phyloP scores from a whole-genome alignment of 2,113 vertebrate genomes.

The cat (Felis catus) region F.catus_Fca126_mat1.0 CM031421.1:3470001-3470500 shows the following conservation, averaged over 20 bases:
- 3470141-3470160: neutral
- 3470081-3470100: neutral
- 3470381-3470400: neutral
- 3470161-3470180: neutral
- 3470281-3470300: too few species aligned
- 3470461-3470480: neutral
- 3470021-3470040: neutral
- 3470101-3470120: neutral
- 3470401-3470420: neutral
- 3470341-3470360: neutral
- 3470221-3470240: neutral
- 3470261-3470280: neutral
- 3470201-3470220: neutral
- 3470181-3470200: neutral
- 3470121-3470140: neutral
- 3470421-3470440: neutral
- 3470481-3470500: neutral
- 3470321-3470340: neutral
- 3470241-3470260: neutral
- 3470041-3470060: neutral
- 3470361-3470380: neutral
- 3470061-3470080: neutral
- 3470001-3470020: neutral
- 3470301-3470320: neutral
- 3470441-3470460: neutral